Conservation (phyloP, 2,888 invertebrate species). For the Prostheceraeus crozeri region DNA sequence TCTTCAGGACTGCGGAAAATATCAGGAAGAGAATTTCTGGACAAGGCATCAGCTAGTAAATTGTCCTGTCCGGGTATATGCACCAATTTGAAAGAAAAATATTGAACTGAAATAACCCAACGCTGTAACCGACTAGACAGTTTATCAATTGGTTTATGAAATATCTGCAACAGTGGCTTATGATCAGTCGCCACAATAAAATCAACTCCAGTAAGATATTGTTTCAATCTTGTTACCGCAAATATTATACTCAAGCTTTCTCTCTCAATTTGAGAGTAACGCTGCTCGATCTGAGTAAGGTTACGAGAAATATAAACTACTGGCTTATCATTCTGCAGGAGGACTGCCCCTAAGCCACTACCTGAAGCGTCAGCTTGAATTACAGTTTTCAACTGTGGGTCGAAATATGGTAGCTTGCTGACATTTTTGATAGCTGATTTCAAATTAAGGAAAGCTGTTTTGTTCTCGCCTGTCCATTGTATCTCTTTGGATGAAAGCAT, state of each 20-base stretch:
- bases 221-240: constrained; percentile 1
- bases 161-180: constrained; percentile 11
- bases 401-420: constrained; percentile 1
- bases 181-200: constrained; percentile 14
- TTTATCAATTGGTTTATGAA: constrained; percentile 13
- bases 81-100: background rate
- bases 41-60: constrained; percentile 11
- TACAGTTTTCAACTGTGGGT: constrained; percentile 1
- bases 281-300: constrained; percentile 2
- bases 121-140: constrained; percentile 14
- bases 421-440: background rate
- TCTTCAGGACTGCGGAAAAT: background rate
- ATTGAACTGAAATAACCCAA: constrained; percentile 1
- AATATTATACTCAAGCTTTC: constrained; percentile 2
- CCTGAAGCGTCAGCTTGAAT: constrained; percentile 17
- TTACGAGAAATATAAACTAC: constrained; percentile 9
- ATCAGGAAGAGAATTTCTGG: constrained; percentile 10
- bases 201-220: constrained; percentile 8
- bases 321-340: constrained; percentile 1
- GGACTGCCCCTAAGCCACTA: background rate
- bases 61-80: constrained; percentile 1
- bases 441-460: background rate
- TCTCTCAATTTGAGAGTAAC: constrained; percentile 14
- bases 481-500: background rate
- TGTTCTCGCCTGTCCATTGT: constrained; percentile 1